Evolutionary conservation across 2,888 invertebrate species (phyloP).

Genomic region (Drosophila parthenogenetica): DNA sequence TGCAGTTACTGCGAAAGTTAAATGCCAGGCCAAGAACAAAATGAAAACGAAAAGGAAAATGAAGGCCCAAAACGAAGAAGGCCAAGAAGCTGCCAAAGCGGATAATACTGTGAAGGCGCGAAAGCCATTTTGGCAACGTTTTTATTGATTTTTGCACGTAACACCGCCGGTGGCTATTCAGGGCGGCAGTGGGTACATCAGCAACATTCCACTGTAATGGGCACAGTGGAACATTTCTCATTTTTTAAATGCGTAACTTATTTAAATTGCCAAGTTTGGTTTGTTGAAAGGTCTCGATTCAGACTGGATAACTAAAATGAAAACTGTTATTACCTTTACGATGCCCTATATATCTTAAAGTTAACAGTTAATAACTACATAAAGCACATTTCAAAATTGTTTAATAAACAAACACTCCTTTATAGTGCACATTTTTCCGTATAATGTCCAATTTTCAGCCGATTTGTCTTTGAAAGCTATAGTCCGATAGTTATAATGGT

Average conservation of each 20-base stretch:
- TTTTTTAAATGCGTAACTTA: neutral
- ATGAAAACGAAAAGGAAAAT: neutral
- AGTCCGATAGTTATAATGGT: too few relatives aligned
- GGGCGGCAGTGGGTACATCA: neutral
- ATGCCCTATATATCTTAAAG: too few relatives aligned
- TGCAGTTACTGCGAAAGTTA: slow-evolving; percentile 65
- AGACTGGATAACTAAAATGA: too few relatives aligned
- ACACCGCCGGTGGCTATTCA: slow-evolving; percentile 25
- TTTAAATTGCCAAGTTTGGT: neutral
- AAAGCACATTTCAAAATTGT: too few relatives aligned
- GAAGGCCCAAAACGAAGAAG: slow-evolving; percentile 4
- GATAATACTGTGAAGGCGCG: slow-evolving; percentile 69
- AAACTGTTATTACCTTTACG: too few relatives aligned
- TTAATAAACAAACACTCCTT: too few relatives aligned
- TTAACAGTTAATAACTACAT: too few relatives aligned
- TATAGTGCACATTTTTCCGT: too few relatives aligned
- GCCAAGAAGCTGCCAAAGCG: slow-evolving; percentile 35
- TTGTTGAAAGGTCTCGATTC: too few relatives aligned
- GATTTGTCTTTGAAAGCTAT: too few relatives aligned
- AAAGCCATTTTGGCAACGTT: slow-evolving; percentile 67
- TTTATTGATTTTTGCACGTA: slow-evolving; percentile 70
- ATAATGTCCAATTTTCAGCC: too few relatives aligned
- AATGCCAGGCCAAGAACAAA: slow-evolving; percentile 24
- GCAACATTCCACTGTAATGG: slow-evolving; percentile 23
- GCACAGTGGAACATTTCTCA: slow-evolving; percentile 38